A percentile compares a stretch with the other conserved stretches of the same genome.
Conservation (phyloP, 2,113 vertebrate genomes). For the Neodon shergylaensis region DNA sequence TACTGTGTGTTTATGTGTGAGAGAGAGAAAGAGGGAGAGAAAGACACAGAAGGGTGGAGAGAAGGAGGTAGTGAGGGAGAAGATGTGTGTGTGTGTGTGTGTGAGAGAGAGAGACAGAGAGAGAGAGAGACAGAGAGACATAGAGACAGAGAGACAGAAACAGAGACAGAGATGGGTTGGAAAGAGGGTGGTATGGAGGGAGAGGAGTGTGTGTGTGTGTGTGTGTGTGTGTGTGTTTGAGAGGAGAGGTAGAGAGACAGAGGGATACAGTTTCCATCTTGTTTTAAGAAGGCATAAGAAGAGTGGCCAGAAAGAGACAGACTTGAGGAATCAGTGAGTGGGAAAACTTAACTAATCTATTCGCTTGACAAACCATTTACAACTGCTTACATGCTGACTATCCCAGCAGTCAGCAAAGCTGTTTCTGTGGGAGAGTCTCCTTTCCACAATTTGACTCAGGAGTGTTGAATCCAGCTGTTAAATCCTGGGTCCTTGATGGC, state of each 20-base stretch:
- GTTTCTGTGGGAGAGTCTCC: neutral
- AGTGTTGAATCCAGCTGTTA: neutral
- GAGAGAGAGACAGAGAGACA: neutral
- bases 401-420: neutral
- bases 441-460: neutral
- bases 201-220: too few species aligned
- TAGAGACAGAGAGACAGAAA: neutral
- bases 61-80: too few species aligned
- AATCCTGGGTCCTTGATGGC: neutral
- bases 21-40: too few species aligned
- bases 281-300: neutral
- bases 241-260: too few species aligned
- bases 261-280: neutral
- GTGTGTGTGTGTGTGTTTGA: too few species aligned
- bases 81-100: neutral
- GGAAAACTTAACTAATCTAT: neutral
- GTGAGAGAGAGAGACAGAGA: too few species aligned
- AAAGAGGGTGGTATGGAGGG: too few species aligned
- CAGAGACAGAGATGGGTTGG: neutral
- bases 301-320: neutral
- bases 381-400: neutral
- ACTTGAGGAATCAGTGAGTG: neutral
- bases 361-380: neutral
- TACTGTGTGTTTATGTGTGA: too few species aligned
- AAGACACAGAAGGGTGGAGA: neutral